Evolutionary conservation across 1,140 invertebrate species (phyloP), one percentile per base, ranked within the genome.

Genomic region (Drosophila orena): DNA sequence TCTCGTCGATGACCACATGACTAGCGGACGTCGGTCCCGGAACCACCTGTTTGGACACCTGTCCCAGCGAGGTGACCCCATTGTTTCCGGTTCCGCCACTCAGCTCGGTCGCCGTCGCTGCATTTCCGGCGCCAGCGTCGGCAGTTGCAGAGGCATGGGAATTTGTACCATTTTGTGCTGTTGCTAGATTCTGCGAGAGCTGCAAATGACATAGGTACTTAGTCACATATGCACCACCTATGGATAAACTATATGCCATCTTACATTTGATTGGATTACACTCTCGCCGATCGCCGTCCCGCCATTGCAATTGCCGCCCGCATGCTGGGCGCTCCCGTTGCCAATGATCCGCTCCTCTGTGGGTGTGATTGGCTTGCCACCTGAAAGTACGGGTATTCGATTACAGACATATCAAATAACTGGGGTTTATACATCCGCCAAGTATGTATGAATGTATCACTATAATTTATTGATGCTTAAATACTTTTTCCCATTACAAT

Each of bases 301-400:
- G 27, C 84, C 90, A 62, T 90, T 91, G 68, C 78, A 76, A 62
- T 86, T 81, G 57, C 90, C 84, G 53, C 90, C 88, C 50, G 74
- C 76, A 59, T 79, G 79, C 77, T 90, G 91, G 81, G 85, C 79
- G 71, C 77, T 91, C 20, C 91, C 91, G 73, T 92, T 92, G 68
- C 74, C 83, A 76, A 92, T 88, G 70, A 74, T 79, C 74, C 93
- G 74, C 75, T 92, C 92, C 71, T 91, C 89, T 58, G 95, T 96
- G 66, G 95, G 95, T 52, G 95, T 96, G 85, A 97, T 97, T 49
- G 96, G 96, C 89, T 97, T 97, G 43, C 96, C 96, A 59, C 91
- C 91, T 92, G 49, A 17, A 30, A 30, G 20, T 42, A 38, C 52
- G 15, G 42, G 11, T 15, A 20, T 12, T 52, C 1, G 5, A 6